A percentile compares a stretch with the other conserved stretches of the same genome.
Evolutionary conservation across 92 coral and sea anemone genomes (phyloP).

Genomic region (Porites evermanni): DNA sequence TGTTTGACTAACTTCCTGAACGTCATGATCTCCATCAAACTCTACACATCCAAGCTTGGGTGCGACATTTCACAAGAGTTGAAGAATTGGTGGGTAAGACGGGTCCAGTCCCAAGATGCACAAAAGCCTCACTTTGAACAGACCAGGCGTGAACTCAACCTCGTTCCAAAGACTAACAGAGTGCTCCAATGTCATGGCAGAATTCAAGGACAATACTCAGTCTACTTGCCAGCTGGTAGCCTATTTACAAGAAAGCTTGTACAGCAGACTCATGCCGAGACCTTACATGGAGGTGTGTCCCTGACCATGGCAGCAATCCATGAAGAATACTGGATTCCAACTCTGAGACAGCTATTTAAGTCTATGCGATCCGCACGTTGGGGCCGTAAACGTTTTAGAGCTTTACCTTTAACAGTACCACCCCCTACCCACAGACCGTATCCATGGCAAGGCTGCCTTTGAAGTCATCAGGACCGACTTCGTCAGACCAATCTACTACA

Average conservation of each 20-base stretch:
- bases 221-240: too few relatives aligned
- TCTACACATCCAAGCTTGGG: slow-evolving; percentile 33
- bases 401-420: slow-evolving; percentile 54
- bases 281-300: slow-evolving; percentile 60
- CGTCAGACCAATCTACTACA: too few relatives aligned
- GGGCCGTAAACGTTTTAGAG: slow-evolving; percentile 69
- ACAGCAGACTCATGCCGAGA: slow-evolving; percentile 54
- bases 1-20: neutral
- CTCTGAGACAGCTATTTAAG: slow-evolving; percentile 63
- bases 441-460: slow-evolving; percentile 46
- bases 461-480: slow-evolving; percentile 57
- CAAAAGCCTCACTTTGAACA: slow-evolving; percentile 43
- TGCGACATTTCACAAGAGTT: slow-evolving; percentile 30
- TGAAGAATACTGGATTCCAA: slow-evolving; percentile 68
- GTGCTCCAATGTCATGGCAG: slow-evolving; percentile 62
- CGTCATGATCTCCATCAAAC: neutral
- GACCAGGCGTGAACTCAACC: slow-evolving; percentile 47
- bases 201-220: too few relatives aligned
- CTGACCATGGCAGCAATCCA: slow-evolving; percentile 70
- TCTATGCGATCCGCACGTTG: slow-evolving; percentile 61
- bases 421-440: slow-evolving; percentile 60
- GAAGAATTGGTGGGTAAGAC: slow-evolving; percentile 49
- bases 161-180: neutral
- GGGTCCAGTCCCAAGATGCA: slow-evolving; percentile 37
- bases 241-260: slow-evolving; percentile 30